Base-by-base conservation (phyloP, 1,140 invertebrate species). In the Mamestra configurata region DNA sequence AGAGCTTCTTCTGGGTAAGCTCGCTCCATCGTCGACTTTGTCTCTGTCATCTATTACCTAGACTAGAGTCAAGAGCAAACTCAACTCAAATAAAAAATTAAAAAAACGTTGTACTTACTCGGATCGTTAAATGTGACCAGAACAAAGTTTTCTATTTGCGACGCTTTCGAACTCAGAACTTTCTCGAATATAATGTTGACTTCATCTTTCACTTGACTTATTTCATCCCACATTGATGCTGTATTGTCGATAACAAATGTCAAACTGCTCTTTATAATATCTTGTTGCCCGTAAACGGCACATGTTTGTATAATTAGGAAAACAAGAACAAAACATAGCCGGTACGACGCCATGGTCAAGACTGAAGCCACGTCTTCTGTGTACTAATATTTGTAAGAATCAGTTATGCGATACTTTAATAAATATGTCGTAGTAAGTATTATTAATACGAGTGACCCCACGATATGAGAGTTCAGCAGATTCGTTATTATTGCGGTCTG, bases 71-170 rank as follows among this genome's bases (percentile, higher is more conserved):
- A n/a, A n/a, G n/a, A n/a, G n/a, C n/a, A n/a, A n/a, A n/a, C n/a
- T n/a, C n/a, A n/a, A n/a, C n/a, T n/a, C n/a, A n/a, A n/a, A n/a
- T n/a, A n/a, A n/a, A n/a, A n/a, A n/a, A n/a, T n/a, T n/a, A n/a
- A n/a, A n/a, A n/a, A n/a, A n/a, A n/a, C n/a, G n/a, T n/a, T n/a
- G n/a, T 2, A 86, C 89, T 88, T 79, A 94, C 91, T 77, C 18
- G 91, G 91, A 83, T 94, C 92, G 64, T 88, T 88, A 49, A 92
- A 92, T 5, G 87, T 89, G 8, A 91, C 83, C n/a, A 93, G 64
- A 51, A 93, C 55, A 72, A 89, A 90, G 79, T 94, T 86, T 66
- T 88, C 85, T 20, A 94, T 86, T 18, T 82, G 80, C 13, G 86
- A 86, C 11, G 59, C 27, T 15, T 88, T 87, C 1, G 86, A 88